Conservation (phyloP, 2,113 vertebrate genomes). For the Sinocyclocheilus anophthalmus region DNA sequence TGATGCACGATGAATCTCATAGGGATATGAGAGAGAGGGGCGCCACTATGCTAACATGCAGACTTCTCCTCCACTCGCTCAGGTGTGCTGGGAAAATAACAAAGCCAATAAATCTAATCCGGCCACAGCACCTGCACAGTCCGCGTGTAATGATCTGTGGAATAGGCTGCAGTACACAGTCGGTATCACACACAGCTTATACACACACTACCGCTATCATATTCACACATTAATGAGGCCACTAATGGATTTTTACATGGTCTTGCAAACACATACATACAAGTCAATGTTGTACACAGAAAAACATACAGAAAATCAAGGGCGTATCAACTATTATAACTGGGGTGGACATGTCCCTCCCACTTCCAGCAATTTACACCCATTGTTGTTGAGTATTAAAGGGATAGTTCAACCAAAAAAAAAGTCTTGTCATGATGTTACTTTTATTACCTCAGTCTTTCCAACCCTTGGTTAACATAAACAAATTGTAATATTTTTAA, state of each 20-base stretch:
- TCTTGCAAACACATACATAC: not conserved
- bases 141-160: constrained; percentile 27
- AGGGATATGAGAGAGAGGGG: constrained; percentile 27
- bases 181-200: not conserved
- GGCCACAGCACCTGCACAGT: not conserved
- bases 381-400: not conserved
- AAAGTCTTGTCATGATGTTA: no score
- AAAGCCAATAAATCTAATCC: constrained; percentile 52
- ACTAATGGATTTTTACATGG: not conserved
- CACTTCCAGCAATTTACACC: not conserved
- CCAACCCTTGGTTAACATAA: not conserved
- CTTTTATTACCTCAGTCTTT: not conserved
- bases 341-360: not conserved
- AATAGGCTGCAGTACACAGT: constrained; percentile 23
- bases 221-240: not conserved
- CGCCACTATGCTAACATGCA: not conserved
- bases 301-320: not conserved
- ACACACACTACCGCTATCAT: not conserved
- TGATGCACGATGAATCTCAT: constrained; percentile 4
- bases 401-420: not conserved
- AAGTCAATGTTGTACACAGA: not conserved
- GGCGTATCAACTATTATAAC: not conserved
- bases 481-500: not conserved
- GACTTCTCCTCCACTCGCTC: constrained; percentile 33
- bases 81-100: constrained; percentile 56